These are phyloP conservation scores for Mesoligia furuncula DNA, from an alignment of 2,888 invertebrate species.

Conservation along the genomic window DNA sequence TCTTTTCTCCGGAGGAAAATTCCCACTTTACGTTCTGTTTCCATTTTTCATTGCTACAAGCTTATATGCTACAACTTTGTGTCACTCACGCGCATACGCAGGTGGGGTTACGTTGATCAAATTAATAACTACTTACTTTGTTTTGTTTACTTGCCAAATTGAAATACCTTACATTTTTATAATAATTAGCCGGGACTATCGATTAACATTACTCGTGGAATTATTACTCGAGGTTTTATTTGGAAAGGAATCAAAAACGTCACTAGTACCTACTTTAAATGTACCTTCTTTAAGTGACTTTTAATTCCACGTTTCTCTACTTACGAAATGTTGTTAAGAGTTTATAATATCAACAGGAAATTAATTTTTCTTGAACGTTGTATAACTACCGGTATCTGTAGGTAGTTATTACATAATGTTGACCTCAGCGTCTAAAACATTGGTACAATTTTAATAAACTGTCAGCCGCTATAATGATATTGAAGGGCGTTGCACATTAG, in stretches of 20 bases:
- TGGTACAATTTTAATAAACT: background rate
- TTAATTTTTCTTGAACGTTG: constrained; percentile 8
- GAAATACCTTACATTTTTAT: constrained; percentile 31
- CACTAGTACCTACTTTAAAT: background rate
- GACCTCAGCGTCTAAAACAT: background rate
- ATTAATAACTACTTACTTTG: constrained; percentile 49
- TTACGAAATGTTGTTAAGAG: constrained; percentile 24
- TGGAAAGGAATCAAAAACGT: constrained; percentile 16
- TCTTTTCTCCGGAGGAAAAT: constrained; percentile 30
- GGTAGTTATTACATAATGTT: background rate
- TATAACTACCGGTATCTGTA: background rate
- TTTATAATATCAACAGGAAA: constrained; percentile 14
- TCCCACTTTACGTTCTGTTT: constrained; percentile 48
- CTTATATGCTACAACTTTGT: constrained; percentile 37
- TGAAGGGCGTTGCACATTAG: constrained; percentile 18
- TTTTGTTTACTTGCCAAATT: constrained; percentile 54
- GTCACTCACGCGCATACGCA: constrained; percentile 56
- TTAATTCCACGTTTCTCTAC: constrained; percentile 19
- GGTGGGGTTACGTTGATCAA: constrained; percentile 40
- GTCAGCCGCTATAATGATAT: background rate
- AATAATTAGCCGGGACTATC: constrained; percentile 11
- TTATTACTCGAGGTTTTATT: constrained; percentile 6
- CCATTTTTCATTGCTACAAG: constrained; percentile 51
- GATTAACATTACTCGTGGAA: constrained; percentile 6
- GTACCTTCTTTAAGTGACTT: background rate